These are phyloP conservation scores for Sycophila texana DNA, from an alignment of 2,888 invertebrate genomes.

Conservation along the genomic window DNA sequence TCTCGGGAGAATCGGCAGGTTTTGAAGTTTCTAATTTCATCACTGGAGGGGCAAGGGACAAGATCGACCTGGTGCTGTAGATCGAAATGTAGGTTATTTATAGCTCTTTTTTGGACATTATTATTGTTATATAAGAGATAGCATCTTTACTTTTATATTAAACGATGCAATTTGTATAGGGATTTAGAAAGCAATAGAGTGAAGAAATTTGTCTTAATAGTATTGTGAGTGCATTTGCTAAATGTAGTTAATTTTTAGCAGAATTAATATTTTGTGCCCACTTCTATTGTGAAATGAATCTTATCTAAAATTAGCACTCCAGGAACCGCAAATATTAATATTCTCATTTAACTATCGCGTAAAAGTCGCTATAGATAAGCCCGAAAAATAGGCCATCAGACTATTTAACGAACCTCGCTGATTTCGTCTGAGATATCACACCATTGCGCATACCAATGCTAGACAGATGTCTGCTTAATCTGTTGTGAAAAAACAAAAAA, in stretches of 20 bases:
- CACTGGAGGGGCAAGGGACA: not conserved
- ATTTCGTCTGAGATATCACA: constrained; percentile 21
- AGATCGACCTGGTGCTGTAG: not conserved
- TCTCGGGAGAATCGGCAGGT: constrained; percentile 53
- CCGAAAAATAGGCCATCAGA: constrained; percentile 40
- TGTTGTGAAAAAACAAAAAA: not conserved
- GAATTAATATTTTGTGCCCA: too few relatives aligned
- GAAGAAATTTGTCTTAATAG: too few relatives aligned
- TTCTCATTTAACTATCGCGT: not conserved
- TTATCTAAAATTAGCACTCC: too few relatives aligned
- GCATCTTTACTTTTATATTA: not conserved
- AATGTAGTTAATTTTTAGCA: too few relatives aligned
- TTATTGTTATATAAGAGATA: constrained; percentile 7
- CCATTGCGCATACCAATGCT: not conserved
- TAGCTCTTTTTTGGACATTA: not conserved
- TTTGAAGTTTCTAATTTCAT: constrained; percentile 47
- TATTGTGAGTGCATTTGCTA: too few relatives aligned
- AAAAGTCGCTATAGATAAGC: not conserved
- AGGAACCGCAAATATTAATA: not conserved
- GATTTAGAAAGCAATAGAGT: not conserved
- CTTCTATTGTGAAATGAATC: too few relatives aligned
- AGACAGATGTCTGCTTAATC: too few relatives aligned
- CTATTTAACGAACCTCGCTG: constrained; percentile 25
- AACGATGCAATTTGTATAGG: not conserved
- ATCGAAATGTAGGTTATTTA: constrained; percentile 25